Conservation (phyloP, 2,797 vertebrate species). For the Premnoplex brunnescens region DNA sequence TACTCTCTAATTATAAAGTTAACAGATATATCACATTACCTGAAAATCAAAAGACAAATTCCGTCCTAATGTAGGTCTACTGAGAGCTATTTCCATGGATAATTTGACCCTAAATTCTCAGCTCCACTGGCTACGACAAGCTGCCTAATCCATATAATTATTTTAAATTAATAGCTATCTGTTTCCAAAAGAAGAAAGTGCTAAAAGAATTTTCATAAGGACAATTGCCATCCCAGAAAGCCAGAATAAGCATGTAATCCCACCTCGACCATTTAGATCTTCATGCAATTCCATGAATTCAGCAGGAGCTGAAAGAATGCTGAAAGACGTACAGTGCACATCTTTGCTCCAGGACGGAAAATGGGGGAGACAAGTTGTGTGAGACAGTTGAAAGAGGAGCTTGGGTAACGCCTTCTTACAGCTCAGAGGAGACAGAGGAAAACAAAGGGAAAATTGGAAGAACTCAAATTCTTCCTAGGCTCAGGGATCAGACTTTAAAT, state of each 20-base stretch:
- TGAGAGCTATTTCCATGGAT: conserved; percentile 3
- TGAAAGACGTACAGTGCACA: neutral
- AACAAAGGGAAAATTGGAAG: neutral
- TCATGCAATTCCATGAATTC: neutral
- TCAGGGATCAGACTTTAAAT: neutral
- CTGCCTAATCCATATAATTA: neutral
- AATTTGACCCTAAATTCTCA: conserved; percentile 35
- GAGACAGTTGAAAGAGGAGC: neutral
- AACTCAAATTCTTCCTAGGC: neutral
- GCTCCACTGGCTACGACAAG: neutral
- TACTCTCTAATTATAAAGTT: conserved; percentile 33
- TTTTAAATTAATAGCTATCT: conserved; percentile 13
- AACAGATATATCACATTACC: neutral
- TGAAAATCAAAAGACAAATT: conserved; percentile 10
- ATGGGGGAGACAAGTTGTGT: neutral
- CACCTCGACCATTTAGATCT: neutral
- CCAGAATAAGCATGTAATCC: neutral
- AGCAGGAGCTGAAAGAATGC: neutral
- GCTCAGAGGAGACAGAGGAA: neutral
- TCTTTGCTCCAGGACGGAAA: neutral
- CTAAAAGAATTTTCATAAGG: neutral
- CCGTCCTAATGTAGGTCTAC: neutral
- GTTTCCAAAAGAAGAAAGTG: neutral
- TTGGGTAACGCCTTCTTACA: neutral
- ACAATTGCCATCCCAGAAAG: neutral